A percentile compares a stretch with the other conserved stretches of the same genome.
phyloP scores from a whole-genome alignment of 2,888 invertebrate species.

The Zygogramma bicolorata region DNA sequence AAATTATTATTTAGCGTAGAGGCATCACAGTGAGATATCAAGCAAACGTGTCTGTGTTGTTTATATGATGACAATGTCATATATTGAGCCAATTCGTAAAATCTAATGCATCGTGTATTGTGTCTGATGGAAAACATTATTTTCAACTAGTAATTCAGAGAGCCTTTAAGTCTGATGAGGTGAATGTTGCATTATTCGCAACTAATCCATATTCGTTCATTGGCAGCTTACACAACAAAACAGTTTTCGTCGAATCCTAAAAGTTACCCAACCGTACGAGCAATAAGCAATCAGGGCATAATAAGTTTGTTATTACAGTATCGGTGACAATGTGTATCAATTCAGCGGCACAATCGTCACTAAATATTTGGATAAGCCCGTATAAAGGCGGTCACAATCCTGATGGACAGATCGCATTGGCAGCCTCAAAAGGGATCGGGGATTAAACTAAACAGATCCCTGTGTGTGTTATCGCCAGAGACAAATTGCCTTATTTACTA shows the following conservation, averaged over 20 bases:
- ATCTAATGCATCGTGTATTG: too few species aligned
- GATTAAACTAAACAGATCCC: constrained; percentile 55
- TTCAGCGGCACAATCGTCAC: constrained; percentile 49
- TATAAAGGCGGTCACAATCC: constrained; percentile 52
- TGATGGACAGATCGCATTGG: constrained; percentile 53
- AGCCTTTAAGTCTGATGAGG: too few species aligned
- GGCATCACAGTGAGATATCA: too few species aligned
- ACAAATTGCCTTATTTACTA: constrained; percentile 63
- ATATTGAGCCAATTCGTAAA: too few species aligned
- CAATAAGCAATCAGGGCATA: constrained; percentile 35
- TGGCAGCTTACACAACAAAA: not conserved
- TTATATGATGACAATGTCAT: too few species aligned
- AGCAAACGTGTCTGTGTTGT: too few species aligned
- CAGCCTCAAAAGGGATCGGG: constrained; percentile 44
- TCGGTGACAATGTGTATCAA: constrained; percentile 50
- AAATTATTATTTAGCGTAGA: too few species aligned
- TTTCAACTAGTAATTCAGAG: not conserved
- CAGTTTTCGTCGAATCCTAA: not conserved
- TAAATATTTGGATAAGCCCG: constrained; percentile 56
- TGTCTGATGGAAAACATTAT: too few species aligned
- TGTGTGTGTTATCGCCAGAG: constrained; percentile 49
- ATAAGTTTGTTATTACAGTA: constrained; percentile 50
- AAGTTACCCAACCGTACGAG: constrained; percentile 24
- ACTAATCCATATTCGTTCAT: constrained; percentile 3
- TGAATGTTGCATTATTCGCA: not conserved